Base-by-base conservation (phyloP, 1,140 invertebrate species). In the Diorhabda elongata region DNA sequence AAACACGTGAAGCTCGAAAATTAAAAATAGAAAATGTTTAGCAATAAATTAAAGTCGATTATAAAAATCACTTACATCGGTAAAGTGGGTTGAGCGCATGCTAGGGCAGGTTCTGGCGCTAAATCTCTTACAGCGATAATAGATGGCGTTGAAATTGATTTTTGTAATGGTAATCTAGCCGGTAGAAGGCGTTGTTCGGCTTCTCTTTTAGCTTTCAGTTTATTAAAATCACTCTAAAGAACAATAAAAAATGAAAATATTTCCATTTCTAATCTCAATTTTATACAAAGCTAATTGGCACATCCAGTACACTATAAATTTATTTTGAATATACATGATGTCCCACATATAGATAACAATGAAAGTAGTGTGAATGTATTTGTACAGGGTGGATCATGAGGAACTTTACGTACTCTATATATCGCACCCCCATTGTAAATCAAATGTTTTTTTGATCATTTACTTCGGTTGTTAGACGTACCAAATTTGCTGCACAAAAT, bases 71-170 rank as follows among this genome's bases (percentile, higher is more conserved):
- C 82, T 83, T 75, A 84, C 83, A 83, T 79, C 57, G 82, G 82
- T 61, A 83, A 73, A 41, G 80, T 83, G 3, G 82, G 82, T 73
- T 80, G 82, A 43, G 78, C 80, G 5, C 81, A 81, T n/a, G 67
- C 77, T 43, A 80, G 63, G 2, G 69, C 66, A 8, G 79, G 79
- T 69, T 81, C 79, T 6, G 77, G 75, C 7, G 75, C 79, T 57
- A 81, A 68, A 70, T 83, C 87, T 70, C 88, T 83, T 61, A 88
- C 88, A 64, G 90, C 90, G 44, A 93, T 88, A 69, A 94, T 93
- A 65, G 93, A 95, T 42, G 93, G 93, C 42, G 93, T 95, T 7
- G 94, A 96, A 70, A 95, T 89, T 61, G 92, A 94, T 84, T 96
- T 96, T 81, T 95, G 93, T 66, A 96, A 85, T 63, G 92, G 92